phyloP scores from a whole-genome alignment of 1,140 invertebrate genomes.

The Sitophilus oryzae region DNA sequence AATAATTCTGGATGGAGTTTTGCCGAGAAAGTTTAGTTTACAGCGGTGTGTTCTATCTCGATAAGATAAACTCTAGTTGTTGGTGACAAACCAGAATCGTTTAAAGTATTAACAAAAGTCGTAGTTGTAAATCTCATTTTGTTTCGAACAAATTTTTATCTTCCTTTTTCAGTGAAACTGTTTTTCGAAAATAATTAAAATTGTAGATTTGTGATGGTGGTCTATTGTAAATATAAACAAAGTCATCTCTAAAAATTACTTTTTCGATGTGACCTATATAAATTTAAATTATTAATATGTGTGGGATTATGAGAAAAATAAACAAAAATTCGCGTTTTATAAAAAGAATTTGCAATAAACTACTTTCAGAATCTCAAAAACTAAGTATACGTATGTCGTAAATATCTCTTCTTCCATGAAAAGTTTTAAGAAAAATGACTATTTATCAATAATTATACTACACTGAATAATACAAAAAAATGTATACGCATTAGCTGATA shows the following conservation, averaged over 20 bases:
- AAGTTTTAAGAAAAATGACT: constrained; percentile 41
- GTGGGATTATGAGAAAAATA: too few relatives aligned
- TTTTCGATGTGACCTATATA: too few relatives aligned
- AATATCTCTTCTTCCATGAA: constrained; percentile 46
- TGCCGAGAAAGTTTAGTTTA: constrained; percentile 1
- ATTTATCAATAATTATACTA: constrained; percentile 44
- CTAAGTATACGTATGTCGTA: constrained; percentile 46
- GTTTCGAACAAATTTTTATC: constrained; percentile 2
- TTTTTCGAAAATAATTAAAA: constrained; percentile 10
- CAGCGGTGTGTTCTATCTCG: neutral
- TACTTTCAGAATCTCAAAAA: constrained; percentile 22
- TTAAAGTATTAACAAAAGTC: constrained; percentile 28
- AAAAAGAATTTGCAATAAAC: neutral
- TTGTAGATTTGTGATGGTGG: neutral
- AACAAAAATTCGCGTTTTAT: too few relatives aligned
- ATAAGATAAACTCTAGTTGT: constrained; percentile 28
- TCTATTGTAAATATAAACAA: neutral
- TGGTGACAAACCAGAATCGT: constrained; percentile 24
- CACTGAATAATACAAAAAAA: constrained; percentile 45
- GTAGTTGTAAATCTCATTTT: constrained; percentile 23
- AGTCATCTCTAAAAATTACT: too few relatives aligned
- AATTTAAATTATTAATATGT: too few relatives aligned
- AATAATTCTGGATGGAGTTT: neutral
- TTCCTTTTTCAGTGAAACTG: neutral
- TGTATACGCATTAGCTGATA: constrained; percentile 47